phyloP scores from a whole-genome alignment of 1,140 invertebrate genomes.

The Heliconius eleuchia region DNA sequence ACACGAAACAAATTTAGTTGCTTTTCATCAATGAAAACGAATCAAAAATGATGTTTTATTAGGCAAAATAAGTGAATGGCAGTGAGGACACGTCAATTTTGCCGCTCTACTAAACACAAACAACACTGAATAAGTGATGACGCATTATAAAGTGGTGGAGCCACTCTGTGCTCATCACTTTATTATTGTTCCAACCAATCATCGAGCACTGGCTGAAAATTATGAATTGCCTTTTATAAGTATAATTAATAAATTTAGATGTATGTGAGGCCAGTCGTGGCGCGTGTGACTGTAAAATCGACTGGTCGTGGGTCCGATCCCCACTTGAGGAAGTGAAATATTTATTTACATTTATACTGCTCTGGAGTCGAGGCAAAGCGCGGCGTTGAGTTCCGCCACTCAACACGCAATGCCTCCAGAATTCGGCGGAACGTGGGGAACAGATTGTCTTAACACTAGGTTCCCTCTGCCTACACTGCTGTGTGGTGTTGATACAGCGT shows the following conservation, averaged over 20 bases:
- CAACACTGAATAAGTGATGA: constrained; percentile 12
- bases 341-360: too few relatives aligned
- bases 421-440: too few relatives aligned
- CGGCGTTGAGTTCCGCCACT: too few relatives aligned
- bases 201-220: not conserved
- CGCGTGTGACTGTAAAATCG: too few relatives aligned
- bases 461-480: too few relatives aligned
- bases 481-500: too few relatives aligned
- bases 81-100: constrained; percentile 6
- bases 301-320: too few relatives aligned
- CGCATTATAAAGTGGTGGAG: constrained; percentile 1
- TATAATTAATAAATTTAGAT: not conserved
- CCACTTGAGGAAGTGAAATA: too few relatives aligned
- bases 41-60: not conserved
- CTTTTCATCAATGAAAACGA: not conserved
- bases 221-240: not conserved
- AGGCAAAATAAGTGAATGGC: constrained; percentile 1
- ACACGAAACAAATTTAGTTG: not conserved
- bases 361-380: too few relatives aligned
- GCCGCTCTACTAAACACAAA: constrained; percentile 7
- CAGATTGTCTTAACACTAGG: too few relatives aligned
- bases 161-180: not conserved
- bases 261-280: too few relatives aligned
- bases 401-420: too few relatives aligned
- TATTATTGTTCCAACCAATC: constrained; percentile 5